Base-by-base conservation (phyloP, 2,888 invertebrate species). In the Dicycla oo region DNA sequence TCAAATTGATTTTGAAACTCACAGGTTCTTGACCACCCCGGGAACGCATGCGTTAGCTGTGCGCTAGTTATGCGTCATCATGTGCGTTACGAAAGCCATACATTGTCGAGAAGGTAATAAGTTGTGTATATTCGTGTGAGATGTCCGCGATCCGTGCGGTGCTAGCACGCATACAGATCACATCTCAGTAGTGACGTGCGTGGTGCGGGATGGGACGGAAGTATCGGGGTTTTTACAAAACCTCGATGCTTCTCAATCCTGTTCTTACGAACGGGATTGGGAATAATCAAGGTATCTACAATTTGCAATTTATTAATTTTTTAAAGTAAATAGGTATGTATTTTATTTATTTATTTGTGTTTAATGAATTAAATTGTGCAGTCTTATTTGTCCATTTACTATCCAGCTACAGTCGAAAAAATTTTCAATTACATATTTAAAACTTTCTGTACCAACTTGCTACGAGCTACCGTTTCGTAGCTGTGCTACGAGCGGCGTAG, bases 151-250 rank as follows among this genome's bases (percentile, higher is more conserved):
- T 86, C 73, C 81, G 77, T 80, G 86, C 79, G 76, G 78, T 82
- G 86, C 88, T 83, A 79, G 82, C 81, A 84, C 84, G 89, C 89
- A 89, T 89, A 89, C 89, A 86, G 88, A 89, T 88, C 83, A 81
- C 75, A 62, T 65, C 51, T 77, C 81, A 82, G 49, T 83, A 80
- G 76, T 82, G 84, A 78, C 73, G 87, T 56, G 73, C 62, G 26
- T 10, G 38, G 43, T 34, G 15, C 60, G 74, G 64, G 43, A 64
- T 64, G 13, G 15, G 30, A 26, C 3, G 56, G 61, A 38, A 62
- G 40, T 60, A 6, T 8, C 40, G 18, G 40, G 47, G 6, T 15
- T 53, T 56, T n/a, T n/a, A n/a, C n/a, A n/a, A n/a, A n/a, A n/a
- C n/a, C n/a, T n/a, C n/a, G n/a, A n/a, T n/a, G n/a, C n/a, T n/a